Evolutionary conservation across 2,888 invertebrate species (phyloP).

Genomic region (Aphrophora alni): DNA sequence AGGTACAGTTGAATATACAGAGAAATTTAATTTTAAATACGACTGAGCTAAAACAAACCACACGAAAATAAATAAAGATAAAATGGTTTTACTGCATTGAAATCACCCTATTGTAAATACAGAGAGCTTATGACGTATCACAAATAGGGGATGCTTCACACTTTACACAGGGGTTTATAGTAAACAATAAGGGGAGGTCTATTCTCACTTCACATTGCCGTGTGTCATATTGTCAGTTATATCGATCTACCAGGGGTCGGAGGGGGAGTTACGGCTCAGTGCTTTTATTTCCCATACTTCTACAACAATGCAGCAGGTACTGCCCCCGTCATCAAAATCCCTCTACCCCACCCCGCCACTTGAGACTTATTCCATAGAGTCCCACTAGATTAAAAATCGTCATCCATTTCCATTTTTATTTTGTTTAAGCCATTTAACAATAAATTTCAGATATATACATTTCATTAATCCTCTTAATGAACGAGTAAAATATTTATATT

Average conservation of each 20-base stretch:
- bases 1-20: no score
- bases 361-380: background rate
- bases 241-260: background rate
- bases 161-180: slow-evolving; percentile 6
- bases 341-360: background rate
- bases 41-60: no score
- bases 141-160: slow-evolving; percentile 6
- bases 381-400: background rate
- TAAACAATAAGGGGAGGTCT: slow-evolving; percentile 6
- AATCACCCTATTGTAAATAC: background rate
- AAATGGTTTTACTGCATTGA: background rate
- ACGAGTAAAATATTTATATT: no score
- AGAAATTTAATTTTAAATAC: no score
- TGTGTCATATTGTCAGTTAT: slow-evolving; percentile 6
- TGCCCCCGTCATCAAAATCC: slow-evolving; percentile 1
- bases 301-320: slow-evolving; percentile 9
- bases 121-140: background rate
- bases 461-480: no score
- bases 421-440: no score
- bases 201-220: slow-evolving; percentile 1
- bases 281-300: slow-evolving; percentile 2
- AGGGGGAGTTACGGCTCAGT: background rate
- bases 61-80: background rate
- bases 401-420: no score
- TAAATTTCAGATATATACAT: no score